These are phyloP conservation scores for Xyrauchen texanus DNA, from an alignment of 2,113 vertebrate species.

Conservation along the genomic window DNA sequence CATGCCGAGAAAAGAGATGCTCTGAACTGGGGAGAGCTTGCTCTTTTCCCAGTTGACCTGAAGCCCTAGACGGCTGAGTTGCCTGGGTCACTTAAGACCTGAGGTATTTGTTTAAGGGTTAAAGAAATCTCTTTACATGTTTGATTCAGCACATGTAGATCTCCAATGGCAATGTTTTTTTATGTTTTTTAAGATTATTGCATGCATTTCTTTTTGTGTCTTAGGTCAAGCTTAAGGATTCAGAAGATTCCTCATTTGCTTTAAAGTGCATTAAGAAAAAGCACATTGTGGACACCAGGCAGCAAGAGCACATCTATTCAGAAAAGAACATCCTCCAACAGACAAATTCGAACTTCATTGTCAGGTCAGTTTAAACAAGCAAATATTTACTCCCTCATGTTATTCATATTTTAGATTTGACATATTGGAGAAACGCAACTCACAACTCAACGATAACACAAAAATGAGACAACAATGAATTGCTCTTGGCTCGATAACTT, in stretches of 20 bases:
- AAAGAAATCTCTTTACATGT: background rate
- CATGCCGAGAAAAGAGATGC: too few species aligned
- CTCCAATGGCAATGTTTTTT: background rate
- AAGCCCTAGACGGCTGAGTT: too few species aligned
- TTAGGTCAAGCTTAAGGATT: slow-evolving; percentile 88
- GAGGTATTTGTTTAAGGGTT: too few species aligned
- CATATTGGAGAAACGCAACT: too few species aligned
- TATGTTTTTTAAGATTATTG: background rate
- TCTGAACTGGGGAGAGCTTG: too few species aligned
- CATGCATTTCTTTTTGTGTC: background rate
- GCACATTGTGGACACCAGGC: slow-evolving; percentile 88
- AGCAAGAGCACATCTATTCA: slow-evolving; percentile 91
- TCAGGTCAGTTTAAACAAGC: slow-evolving; percentile 75
- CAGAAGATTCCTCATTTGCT: slow-evolving; percentile 83
- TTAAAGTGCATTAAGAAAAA: slow-evolving; percentile 94
- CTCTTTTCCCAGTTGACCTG: too few species aligned
- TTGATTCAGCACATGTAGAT: background rate
- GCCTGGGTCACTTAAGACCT: too few species aligned
- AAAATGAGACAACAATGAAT: too few species aligned
- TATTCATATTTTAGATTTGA: too few species aligned
- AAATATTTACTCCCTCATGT: background rate
- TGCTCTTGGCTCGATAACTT: too few species aligned
- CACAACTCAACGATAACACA: too few species aligned
- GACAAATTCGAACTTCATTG: slow-evolving; percentile 82
- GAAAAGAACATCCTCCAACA: slow-evolving; percentile 90